Conservation (phyloP, 2,888 invertebrate species). For the Philereme transversata region DNA sequence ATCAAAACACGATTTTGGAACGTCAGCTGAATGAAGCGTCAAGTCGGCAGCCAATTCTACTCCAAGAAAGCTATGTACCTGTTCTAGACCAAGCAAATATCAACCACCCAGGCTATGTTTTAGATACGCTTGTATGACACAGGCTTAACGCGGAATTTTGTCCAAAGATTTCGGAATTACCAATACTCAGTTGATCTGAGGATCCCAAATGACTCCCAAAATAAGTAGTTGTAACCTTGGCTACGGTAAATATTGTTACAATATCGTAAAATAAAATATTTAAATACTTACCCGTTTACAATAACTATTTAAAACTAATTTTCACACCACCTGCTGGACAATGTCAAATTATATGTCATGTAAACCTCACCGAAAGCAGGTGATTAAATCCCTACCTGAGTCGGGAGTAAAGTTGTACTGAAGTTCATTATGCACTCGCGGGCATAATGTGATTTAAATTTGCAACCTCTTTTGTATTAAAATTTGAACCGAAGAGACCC, state of each 20-base stretch:
- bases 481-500: too few relatives aligned
- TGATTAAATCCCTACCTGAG: too few relatives aligned
- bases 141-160: constrained; percentile 36
- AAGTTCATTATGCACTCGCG: too few relatives aligned
- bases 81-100: constrained; percentile 65
- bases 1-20: constrained; percentile 78
- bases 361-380: too few relatives aligned
- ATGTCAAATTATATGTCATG: too few relatives aligned
- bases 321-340: too few relatives aligned
- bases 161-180: constrained; percentile 47
- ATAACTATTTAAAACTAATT: too few relatives aligned
- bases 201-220: constrained; percentile 17
- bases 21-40: constrained; percentile 74
- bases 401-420: too few relatives aligned
- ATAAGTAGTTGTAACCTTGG: constrained; percentile 7
- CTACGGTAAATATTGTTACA: constrained; percentile 34
- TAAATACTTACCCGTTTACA: neutral
- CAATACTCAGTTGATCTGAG: constrained; percentile 22
- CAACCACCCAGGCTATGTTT: constrained; percentile 59
- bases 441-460: too few relatives aligned
- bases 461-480: too few relatives aligned
- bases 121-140: constrained; percentile 80
- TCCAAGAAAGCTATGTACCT: constrained; percentile 77
- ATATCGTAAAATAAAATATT: neutral
- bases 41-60: constrained; percentile 72